Evolutionary conservation across 2,113 vertebrate species (phyloP), one percentile per base, ranked within the genome.

Genomic region (Turnix velox): DNA sequence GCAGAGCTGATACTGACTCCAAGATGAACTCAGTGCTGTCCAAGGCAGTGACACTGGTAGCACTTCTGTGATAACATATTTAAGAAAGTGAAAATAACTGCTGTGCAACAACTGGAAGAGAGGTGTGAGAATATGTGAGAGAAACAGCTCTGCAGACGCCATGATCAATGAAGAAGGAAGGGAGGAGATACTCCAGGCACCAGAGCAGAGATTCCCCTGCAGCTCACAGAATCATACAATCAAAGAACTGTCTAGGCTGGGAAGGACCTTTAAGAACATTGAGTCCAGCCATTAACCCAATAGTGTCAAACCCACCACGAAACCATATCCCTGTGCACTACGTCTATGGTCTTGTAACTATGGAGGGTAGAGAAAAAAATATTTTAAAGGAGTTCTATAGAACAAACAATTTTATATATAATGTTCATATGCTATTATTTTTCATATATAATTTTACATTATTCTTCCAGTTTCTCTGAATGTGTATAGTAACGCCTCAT

Each of bases 21-120:
- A 40, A 5, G 12, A 37, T 0, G 2, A 61, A 35, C 4, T 7
- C 1, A 1, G 10, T 0, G 0, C 14, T 77, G 7, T 12, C 48
- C 61, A 65, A 49, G 18, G 18, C 18, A 83, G 18, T 0, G 5
- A 18, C 1, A 4, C 16, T 40, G n/a, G 31, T 9, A 49, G 14
- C 5, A 2, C 5, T n/a, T 35, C 49, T 54, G 30, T 8, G 22
- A 4, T 30, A 23, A 59, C 7, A 8, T 12, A 19, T 23, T 59
- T 59, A 39, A 59, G 23, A 82, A 28, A 2, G 20, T 37, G 18
- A 9, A 5, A 22, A 73, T 65, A 24, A 3, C 9, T 39, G 4
- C 18, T 17, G 18, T 3, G 2, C 8, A n/a, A 30, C 42, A 51
- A 15, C 7, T 10, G 15, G 30, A 22, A 39, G 42, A 67, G 19